Base-by-base conservation (phyloP, 35 echinoderm and acorn worm genomes). In the Lytechinus pictus region DNA sequence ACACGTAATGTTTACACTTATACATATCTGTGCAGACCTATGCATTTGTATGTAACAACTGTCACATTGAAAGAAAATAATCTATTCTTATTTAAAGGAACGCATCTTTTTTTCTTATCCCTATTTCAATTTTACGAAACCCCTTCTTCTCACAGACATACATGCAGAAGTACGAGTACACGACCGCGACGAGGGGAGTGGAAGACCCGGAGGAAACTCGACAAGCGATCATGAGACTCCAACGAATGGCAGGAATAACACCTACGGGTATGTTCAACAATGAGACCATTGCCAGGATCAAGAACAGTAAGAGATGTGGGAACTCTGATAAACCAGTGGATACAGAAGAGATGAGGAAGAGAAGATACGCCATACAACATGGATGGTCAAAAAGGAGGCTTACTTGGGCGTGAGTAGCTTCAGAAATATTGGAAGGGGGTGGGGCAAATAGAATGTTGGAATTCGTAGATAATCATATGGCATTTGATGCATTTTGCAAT, bases 211-310 rank as follows among this genome's bases (percentile, higher is more conserved):
- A 93, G 10, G 92, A 93, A 16, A 24, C 87, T 10, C 90, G 95
- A 53, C 9, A 94, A 3, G 96, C 96, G 28, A 94, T 97, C 86
- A 94, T 54, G 16, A 27, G 51, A 11, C 66, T 97, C 91, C 96
- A 97, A 56, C 21, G 79, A 51, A 95, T 95, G 28, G 96, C 96
- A 3, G 92, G 95, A 52, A 7, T 97, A 3, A 94, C 91, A 27
- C 94, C 90, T 6, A 96, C 97, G 9, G 98, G 98, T 27, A 61
- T 12, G 57, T 53, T 97, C 52, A 95, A 98, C 86, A 86, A 86
- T 21, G 94, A 94, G 29, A 99, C 98, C 10, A 54, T 99, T 28
- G 94, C 96, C 52, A 95, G 94, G 90, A 99, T 99, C 92, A 94
- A 54, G 29, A 54, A 90, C 88, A 96, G 60, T 53, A 96, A 97